Conservation (phyloP, 2,888 invertebrate species). For the Drosophila mulleri region DNA sequence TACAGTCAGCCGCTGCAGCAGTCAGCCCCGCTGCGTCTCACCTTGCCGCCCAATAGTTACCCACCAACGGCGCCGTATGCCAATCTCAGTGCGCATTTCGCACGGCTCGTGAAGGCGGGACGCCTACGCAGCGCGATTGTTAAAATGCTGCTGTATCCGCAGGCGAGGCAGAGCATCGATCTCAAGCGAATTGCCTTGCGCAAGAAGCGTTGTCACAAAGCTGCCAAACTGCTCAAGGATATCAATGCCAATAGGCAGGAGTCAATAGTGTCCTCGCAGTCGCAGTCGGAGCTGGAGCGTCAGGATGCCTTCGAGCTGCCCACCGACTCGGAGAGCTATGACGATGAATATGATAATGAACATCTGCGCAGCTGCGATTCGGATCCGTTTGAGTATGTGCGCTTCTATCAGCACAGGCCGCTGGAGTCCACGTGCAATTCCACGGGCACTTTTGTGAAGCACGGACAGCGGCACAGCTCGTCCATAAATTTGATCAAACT, state of each 20-base stretch:
- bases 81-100: conserved; percentile 91
- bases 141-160: conserved; percentile 90
- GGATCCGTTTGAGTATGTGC: conserved; percentile 89
- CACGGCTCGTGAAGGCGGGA: conserved; percentile 90
- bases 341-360: conserved; percentile 77
- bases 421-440: conserved; percentile 76
- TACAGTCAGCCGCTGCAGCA: conserved; percentile 67
- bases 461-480: conserved; percentile 83
- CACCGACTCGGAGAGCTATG: conserved; percentile 85
- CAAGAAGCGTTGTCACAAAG: conserved; percentile 83
- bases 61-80: conserved; percentile 92
- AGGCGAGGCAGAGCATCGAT: conserved; percentile 87
- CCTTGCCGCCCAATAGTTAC: conserved; percentile 90
- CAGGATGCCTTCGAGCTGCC: conserved; percentile 87
- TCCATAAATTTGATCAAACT: conserved; percentile 82
- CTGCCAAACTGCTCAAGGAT: conserved; percentile 85
- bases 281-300: conserved; percentile 84
- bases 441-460: conserved; percentile 86
- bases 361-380: conserved; percentile 85
- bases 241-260: conserved; percentile 68
- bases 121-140: conserved; percentile 90
- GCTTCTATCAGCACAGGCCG: conserved; percentile 87
- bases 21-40: conserved; percentile 79
- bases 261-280: conserved; percentile 49
- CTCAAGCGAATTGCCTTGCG: conserved; percentile 86